A percentile compares a stretch with the other conserved stretches of the same genome.
Evolutionary conservation across 2,797 vertebrate genomes (phyloP).

Genomic region (Gadopsis bispinosus): DNA sequence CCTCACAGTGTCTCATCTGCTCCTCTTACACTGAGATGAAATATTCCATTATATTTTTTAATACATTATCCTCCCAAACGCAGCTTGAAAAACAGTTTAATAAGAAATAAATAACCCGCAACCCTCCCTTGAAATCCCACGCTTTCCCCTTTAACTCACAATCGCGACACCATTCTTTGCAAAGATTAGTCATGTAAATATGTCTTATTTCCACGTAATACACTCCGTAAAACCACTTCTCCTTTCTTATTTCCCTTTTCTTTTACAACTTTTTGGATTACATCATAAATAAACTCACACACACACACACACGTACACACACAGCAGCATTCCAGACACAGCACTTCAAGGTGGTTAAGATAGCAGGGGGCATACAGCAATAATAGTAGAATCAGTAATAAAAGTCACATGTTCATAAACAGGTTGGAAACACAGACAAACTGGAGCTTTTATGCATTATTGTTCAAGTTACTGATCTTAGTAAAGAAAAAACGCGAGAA

Average conservation of each 20-base stretch:
- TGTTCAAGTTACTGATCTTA: constrained; percentile 45
- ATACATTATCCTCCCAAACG: constrained; percentile 46
- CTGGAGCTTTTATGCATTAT: constrained; percentile 47
- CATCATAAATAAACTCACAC: constrained; percentile 63
- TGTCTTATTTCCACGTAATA: constrained; percentile 63
- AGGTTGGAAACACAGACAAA: constrained; percentile 64
- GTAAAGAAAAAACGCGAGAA: constrained; percentile 40
- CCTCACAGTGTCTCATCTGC: constrained; percentile 55
- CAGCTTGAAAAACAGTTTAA: constrained; percentile 66
- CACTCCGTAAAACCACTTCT: constrained; percentile 62
- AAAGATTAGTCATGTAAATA: constrained; percentile 75
- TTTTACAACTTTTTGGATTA: constrained; percentile 56
- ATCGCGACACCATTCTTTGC: constrained; percentile 76
- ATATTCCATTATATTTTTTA: constrained; percentile 36
- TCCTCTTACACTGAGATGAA: constrained; percentile 49
- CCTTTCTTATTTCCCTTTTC: constrained; percentile 48
- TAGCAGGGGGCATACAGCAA: constrained; percentile 61
- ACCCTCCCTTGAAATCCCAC: constrained; percentile 62
- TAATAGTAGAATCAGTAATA: constrained; percentile 64
- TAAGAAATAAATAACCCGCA: constrained; percentile 72
- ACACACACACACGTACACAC: constrained; percentile 52
- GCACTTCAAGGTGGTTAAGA: constrained; percentile 71
- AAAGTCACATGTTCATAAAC: constrained; percentile 67
- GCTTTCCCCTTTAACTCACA: constrained; percentile 66
- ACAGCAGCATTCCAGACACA: constrained; percentile 77